These are phyloP conservation scores for Tricholauxania praeusta DNA, from an alignment of 2,888 invertebrate genomes.

Conservation along the genomic window DNA sequence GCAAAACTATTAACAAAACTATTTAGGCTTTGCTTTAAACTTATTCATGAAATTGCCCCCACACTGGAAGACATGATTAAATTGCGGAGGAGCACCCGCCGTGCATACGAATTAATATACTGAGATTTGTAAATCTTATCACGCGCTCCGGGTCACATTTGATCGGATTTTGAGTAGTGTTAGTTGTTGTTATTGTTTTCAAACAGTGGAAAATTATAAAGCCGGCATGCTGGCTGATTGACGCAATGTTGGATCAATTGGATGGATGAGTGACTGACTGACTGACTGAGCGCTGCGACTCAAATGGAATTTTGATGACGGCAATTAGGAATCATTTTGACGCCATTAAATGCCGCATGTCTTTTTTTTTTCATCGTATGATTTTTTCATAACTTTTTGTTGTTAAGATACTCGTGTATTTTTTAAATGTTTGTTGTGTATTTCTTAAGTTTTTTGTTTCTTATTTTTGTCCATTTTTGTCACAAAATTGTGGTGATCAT, in stretches of 20 bases:
- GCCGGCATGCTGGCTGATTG: too few relatives aligned
- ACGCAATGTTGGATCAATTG: not conserved
- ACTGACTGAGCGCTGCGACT: slow-evolving; percentile 9
- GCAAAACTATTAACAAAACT: too few relatives aligned
- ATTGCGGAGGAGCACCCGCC: slow-evolving; percentile 11
- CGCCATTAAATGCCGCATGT: slow-evolving; percentile 39
- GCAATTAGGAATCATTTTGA: slow-evolving; percentile 43
- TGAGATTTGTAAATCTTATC: slow-evolving; percentile 23
- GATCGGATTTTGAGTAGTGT: slow-evolving; percentile 20
- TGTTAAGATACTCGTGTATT: not conserved
- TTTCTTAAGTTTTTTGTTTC: not conserved
- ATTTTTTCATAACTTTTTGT: not conserved
- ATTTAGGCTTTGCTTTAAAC: too few relatives aligned
- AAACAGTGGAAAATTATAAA: too few relatives aligned
- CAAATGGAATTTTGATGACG: slow-evolving; percentile 39
- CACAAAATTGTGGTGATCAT: not conserved
- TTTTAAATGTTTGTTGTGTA: slow-evolving; percentile 8
- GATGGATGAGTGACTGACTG: not conserved
- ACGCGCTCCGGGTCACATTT: slow-evolving; percentile 18
- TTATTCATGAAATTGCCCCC: too few relatives aligned
- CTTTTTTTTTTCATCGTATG: not conserved
- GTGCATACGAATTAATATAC: slow-evolving; percentile 26
- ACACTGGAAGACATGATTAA: too few relatives aligned
- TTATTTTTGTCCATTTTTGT: not conserved
- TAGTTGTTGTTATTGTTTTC: too few relatives aligned